Base-by-base conservation (phyloP, 2,113 vertebrate species). In the Burhinus bistriatus region DNA sequence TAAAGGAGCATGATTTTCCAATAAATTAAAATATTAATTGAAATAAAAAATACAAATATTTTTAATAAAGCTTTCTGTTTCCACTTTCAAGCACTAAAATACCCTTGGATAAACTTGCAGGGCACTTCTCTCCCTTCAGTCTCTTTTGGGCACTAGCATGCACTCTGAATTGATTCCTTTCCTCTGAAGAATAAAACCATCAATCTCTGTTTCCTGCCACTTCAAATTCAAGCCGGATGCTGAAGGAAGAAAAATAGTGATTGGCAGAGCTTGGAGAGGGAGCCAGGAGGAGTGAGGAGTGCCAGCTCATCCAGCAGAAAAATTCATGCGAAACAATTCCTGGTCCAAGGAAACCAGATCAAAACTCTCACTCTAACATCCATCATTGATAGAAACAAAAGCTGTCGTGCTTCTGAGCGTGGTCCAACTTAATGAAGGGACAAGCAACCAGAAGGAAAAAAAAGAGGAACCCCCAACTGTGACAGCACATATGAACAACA, bases 391-490 rank as follows among this genome's bases (percentile, higher is more conserved):
- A 40, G 89, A 96, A 94, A 95, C 87, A 97, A 97, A 97, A 94
- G 80, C 91, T 92, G 84, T 95, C 1, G 0, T 71, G 86, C 65
- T 81, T 89, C 69, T 89, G 83, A 73, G 55, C 11, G 5, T 38
- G 23, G 92, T 95, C 91, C 93, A 95, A 52, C 55, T 77, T 88
- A 83, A 93, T 88, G 75, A 93, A 92, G 92, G 90, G 89, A 95
- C 87, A 94, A 89, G 94, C 45, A 72, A 91, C 49, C 38, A 58
- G 77, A 66, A 91, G 30, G 51, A 47, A 42, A 44, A 87, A 66
- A 82, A 61, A 76, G 89, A 95, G 96, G 89, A 97, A 91, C 89
- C 87, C 82, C 94, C 93, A 96, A 27, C 97, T 95, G 96, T 83
- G 93, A 70, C 85, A 93, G 87, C 79, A 93, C 91, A 95, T 92